A percentile compares a stretch with the other conserved stretches of the same genome.
phyloP scores from a whole-genome alignment of 2,888 invertebrate genomes.

The Eupithecia tripunctaria region DNA sequence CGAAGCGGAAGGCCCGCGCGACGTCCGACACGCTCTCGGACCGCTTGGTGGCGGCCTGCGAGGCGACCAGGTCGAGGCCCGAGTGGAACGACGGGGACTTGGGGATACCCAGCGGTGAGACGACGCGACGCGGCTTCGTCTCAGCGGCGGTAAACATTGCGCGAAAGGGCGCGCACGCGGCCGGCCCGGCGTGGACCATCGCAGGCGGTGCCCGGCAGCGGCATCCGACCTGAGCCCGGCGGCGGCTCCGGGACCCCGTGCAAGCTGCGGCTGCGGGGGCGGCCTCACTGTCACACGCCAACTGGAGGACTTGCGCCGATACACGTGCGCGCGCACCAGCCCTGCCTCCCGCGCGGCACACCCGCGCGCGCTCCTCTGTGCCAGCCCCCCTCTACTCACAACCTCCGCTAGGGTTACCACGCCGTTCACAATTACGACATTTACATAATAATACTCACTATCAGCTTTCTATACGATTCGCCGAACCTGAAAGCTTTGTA shows the following conservation, averaged over 20 bases:
- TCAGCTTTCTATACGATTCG: conserved; percentile 37
- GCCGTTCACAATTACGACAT: conserved; percentile 48
- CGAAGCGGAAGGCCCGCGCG: conserved; percentile 80
- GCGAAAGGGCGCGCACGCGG: conserved; percentile 82
- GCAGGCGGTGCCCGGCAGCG: conserved; percentile 84
- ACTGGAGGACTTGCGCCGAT: conserved; percentile 48
- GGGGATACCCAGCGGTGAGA: conserved; percentile 89
- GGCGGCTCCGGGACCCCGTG: conserved; percentile 78
- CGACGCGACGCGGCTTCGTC: conserved; percentile 80
- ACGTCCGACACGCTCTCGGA: conserved; percentile 79
- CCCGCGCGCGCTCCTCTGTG: conserved; percentile 47
- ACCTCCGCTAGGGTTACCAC: conserved; percentile 68
- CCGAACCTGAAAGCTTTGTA: conserved; percentile 28
- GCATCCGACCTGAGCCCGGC: conserved; percentile 82
- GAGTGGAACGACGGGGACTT: conserved; percentile 95
- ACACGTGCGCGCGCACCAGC: conserved; percentile 56
- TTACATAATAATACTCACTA: conserved; percentile 48
- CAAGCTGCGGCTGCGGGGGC: conserved; percentile 80
- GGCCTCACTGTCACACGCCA: conserved; percentile 73
- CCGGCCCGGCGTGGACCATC: conserved; percentile 84
- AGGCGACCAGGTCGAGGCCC: conserved; percentile 91
- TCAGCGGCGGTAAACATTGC: conserved; percentile 83
- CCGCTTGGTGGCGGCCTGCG: conserved; percentile 79
- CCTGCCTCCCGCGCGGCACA: conserved; percentile 40
- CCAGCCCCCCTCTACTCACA: conserved; percentile 55